Percentiles rank a stretch among this genome's conserved stretches.
phyloP scores from a whole-genome alignment of 2,797 vertebrate genomes.

The Xenops minutus region DNA sequence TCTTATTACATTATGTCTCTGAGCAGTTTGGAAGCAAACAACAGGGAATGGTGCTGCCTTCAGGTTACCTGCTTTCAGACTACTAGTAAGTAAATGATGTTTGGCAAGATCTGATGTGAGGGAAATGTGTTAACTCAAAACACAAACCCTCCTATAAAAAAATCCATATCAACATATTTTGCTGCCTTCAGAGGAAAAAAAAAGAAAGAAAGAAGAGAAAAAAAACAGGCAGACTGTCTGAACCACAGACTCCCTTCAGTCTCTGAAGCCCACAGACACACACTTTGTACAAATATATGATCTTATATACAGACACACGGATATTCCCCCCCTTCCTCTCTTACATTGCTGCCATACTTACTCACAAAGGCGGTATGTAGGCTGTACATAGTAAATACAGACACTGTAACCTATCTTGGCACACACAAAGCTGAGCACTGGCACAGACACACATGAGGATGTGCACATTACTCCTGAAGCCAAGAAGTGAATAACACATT shows the following conservation, averaged over 20 bases:
- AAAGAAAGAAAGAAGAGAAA: not conserved
- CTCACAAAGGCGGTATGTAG: constrained; percentile 36
- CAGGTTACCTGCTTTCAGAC: constrained; percentile 17
- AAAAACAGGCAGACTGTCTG: constrained; percentile 59
- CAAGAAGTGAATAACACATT: not conserved
- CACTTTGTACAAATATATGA: constrained; percentile 61
- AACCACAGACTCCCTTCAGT: constrained; percentile 71
- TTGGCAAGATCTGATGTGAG: constrained; percentile 21
- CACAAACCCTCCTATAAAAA: constrained; percentile 36
- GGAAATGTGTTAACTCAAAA: constrained; percentile 40
- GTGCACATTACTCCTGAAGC: not conserved
- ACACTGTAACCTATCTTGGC: constrained; percentile 29
- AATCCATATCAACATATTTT: constrained; percentile 60
- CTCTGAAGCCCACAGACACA: constrained; percentile 63
- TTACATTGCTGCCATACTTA: constrained; percentile 35
- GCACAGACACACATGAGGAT: constrained; percentile 27
- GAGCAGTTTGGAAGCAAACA: not conserved
- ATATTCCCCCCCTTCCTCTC: not conserved
- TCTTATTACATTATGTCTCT: not conserved
- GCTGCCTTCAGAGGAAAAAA: constrained; percentile 28
- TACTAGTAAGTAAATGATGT: not conserved
- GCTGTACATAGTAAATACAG: constrained; percentile 15
- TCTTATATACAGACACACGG: constrained; percentile 54
- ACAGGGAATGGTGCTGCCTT: not conserved
- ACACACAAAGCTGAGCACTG: not conserved